These are phyloP conservation scores for Phyllostomus hastatus DNA, from an alignment of 2,113 vertebrate genomes.

Conservation along the genomic window DNA sequence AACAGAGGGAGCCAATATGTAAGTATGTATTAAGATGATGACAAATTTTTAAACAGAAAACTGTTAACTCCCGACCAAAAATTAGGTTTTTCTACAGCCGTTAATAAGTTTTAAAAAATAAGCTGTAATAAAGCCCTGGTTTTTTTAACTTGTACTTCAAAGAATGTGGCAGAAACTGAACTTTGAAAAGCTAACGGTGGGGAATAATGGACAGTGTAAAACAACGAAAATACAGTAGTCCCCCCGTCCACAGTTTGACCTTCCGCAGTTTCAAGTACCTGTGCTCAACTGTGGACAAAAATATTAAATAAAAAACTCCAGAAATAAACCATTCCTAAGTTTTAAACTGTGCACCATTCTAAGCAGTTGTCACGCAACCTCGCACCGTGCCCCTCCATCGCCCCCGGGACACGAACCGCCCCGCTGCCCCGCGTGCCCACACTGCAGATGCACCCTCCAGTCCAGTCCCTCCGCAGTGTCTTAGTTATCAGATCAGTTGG, in stretches of 20 bases:
- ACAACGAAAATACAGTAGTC: background rate
- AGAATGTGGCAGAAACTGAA: background rate
- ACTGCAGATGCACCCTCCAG: too few species aligned
- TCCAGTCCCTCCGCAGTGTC: background rate
- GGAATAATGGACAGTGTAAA: background rate
- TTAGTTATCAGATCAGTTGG: background rate
- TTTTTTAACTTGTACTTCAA: background rate
- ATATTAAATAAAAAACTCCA: background rate
- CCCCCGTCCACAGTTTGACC: background rate
- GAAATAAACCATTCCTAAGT: background rate
- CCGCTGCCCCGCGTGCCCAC: background rate
- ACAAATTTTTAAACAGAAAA: conserved; percentile 9
- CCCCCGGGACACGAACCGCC: background rate
- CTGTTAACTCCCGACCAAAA: background rate
- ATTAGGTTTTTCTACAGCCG: background rate
- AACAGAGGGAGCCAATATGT: background rate
- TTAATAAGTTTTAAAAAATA: background rate
- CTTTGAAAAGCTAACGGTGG: background rate
- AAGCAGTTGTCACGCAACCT: background rate
- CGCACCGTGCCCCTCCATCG: rapidly evolving
- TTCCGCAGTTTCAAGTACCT: background rate
- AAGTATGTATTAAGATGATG: background rate
- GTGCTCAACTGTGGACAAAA: background rate
- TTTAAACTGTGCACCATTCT: too few species aligned
- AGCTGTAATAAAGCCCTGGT: background rate